Evolutionary conservation across 2,888 invertebrate species (phyloP).

Genomic region (Conistra vaccinii): DNA sequence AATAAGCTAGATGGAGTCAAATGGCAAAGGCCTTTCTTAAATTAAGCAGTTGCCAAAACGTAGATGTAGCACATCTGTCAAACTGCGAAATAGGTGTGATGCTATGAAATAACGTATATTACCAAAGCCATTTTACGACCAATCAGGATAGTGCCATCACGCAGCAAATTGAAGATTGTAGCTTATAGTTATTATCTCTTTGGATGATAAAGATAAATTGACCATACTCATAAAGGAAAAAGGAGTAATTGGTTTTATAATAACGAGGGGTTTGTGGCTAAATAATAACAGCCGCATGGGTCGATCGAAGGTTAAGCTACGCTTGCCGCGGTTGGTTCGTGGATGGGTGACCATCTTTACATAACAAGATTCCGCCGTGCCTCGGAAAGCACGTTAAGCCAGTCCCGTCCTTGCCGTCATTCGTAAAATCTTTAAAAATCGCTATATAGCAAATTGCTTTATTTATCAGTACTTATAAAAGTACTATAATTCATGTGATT

Average conservation of each 20-base stretch:
- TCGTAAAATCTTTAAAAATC: too few relatives aligned
- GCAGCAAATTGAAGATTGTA: background rate
- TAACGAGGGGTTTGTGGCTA: background rate
- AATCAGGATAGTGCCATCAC: background rate
- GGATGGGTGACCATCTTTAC: background rate
- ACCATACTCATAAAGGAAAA: background rate
- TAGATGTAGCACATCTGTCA: background rate
- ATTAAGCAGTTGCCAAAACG: too few relatives aligned
- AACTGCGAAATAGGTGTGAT: background rate
- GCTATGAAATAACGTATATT: too few relatives aligned
- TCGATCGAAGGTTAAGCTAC: background rate
- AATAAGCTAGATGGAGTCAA: too few relatives aligned
- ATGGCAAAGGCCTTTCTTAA: too few relatives aligned
- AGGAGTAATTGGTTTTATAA: background rate
- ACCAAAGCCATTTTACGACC: slow-evolving; percentile 1
- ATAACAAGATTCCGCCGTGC: background rate
- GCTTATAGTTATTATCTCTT: background rate
- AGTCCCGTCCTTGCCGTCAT: too few relatives aligned
- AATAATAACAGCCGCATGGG: background rate
- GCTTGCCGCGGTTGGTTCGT: background rate
- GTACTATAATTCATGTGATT: too few relatives aligned
- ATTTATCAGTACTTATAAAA: too few relatives aligned
- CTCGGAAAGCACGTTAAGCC: background rate
- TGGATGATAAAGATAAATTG: background rate
- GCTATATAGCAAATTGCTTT: too few relatives aligned